These are phyloP conservation scores for Macrocentrus cingulum DNA, from an alignment of 1,140 invertebrate species.

Conservation along the genomic window DNA sequence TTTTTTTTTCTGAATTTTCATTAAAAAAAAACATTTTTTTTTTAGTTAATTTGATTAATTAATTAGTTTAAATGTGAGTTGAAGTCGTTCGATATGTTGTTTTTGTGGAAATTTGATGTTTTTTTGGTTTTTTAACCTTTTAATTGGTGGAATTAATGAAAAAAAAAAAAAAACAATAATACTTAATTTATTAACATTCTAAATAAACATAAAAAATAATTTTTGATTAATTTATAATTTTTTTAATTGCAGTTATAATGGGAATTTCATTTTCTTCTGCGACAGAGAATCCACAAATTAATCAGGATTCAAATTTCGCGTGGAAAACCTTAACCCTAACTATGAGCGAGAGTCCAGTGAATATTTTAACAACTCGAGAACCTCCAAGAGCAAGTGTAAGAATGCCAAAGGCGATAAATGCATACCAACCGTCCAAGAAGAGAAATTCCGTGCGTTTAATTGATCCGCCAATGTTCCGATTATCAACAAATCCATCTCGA, in stretches of 20 bases:
- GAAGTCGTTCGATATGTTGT: too few species aligned
- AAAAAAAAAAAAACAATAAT: too few species aligned
- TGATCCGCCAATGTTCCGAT: slow-evolving; percentile 9
- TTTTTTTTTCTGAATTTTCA: too few species aligned
- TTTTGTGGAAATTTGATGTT: too few species aligned
- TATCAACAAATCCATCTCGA: slow-evolving; percentile 23
- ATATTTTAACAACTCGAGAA: slow-evolving; percentile 1
- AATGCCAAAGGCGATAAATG: slow-evolving; percentile 44
- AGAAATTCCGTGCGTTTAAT: slow-evolving; percentile 7
- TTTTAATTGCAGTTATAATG: slow-evolving; percentile 35
- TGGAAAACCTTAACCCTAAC: slow-evolving; percentile 11
- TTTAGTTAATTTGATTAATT: too few species aligned
- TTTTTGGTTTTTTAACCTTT: too few species aligned
- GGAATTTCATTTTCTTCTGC: slow-evolving; percentile 40
- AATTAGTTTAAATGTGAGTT: background rate
- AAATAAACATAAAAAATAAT: too few species aligned
- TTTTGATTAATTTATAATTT: slow-evolving; percentile 8
- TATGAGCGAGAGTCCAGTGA: slow-evolving; percentile 1
- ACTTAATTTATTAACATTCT: too few species aligned
- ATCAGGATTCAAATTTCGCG: slow-evolving; percentile 13
- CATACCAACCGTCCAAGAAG: slow-evolving; percentile 29
- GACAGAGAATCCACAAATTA: slow-evolving; percentile 35
- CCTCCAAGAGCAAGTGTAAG: slow-evolving; percentile 33
- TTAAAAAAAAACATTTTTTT: too few species aligned
- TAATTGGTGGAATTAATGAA: too few species aligned